Conservation (phyloP, 2,888 invertebrate genomes). For the Mycalesis mineus region DNA sequence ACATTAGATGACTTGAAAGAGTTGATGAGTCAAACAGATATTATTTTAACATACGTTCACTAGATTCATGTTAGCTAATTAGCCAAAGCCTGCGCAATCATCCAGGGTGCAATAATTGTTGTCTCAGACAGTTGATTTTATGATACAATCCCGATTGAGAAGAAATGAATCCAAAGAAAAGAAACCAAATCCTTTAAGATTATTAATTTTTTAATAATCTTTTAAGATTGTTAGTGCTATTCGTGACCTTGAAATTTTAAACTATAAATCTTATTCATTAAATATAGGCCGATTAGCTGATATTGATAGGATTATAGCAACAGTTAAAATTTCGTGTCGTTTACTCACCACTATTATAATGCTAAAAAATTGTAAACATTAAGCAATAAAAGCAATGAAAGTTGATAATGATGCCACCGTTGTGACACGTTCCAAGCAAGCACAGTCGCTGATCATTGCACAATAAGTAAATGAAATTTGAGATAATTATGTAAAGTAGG, state of each 20-base stretch:
- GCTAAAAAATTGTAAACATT: constrained; percentile 53
- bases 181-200: too few relatives aligned
- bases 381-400: constrained; percentile 74
- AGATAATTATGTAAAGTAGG: constrained; percentile 45
- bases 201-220: too few relatives aligned
- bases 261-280: background rate
- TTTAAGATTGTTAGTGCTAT: too few relatives aligned
- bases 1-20: constrained; percentile 44
- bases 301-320: background rate
- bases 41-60: constrained; percentile 55
- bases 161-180: too few relatives aligned
- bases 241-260: background rate
- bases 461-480: constrained; percentile 37
- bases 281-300: too few relatives aligned
- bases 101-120: too few relatives aligned
- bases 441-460: constrained; percentile 56
- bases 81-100: constrained; percentile 11
- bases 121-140: too few relatives aligned
- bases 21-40: constrained; percentile 64
- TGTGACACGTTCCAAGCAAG: constrained; percentile 71
- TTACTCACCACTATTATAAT: constrained; percentile 45
- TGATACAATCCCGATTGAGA: too few relatives aligned
- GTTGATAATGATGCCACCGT: constrained; percentile 71
- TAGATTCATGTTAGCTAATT: background rate
- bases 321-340: constrained; percentile 8